Evolutionary conservation across 2,113 vertebrate species (phyloP).

Genomic region (Elephantulus edwardii): DNA sequence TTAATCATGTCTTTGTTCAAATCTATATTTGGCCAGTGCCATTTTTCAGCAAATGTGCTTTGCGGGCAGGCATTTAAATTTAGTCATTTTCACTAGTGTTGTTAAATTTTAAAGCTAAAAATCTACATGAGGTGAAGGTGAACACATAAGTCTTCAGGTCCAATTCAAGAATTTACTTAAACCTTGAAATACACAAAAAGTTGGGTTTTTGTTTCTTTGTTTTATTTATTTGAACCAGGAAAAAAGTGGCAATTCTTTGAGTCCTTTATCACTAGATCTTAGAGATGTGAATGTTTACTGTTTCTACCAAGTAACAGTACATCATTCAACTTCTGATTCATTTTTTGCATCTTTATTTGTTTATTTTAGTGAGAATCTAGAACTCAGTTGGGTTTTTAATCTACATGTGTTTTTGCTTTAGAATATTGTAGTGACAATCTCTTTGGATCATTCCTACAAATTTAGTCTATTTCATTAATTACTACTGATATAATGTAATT

Average conservation of each 20-base stretch:
- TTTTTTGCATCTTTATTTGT: too few species aligned
- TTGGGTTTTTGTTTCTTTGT: neutral
- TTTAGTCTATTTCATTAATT: too few species aligned
- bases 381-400: too few species aligned
- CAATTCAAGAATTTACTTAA: neutral
- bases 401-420: too few species aligned
- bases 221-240: neutral
- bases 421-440: too few species aligned
- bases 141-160: neutral
- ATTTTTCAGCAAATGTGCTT: constrained; percentile 55
- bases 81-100: neutral
- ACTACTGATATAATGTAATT: too few species aligned
- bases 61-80: neutral
- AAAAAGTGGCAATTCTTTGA: neutral
- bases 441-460: too few species aligned
- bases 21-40: neutral
- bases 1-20: constrained; percentile 24
- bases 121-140: neutral
- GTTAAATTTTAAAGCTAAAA: neutral
- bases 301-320: neutral
- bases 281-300: neutral
- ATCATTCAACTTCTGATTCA: neutral
- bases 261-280: neutral
- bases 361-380: too few species aligned
- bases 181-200: neutral